phyloP scores from a whole-genome alignment of 2,113 vertebrate species.

The Neolamprologus sp. region DNA sequence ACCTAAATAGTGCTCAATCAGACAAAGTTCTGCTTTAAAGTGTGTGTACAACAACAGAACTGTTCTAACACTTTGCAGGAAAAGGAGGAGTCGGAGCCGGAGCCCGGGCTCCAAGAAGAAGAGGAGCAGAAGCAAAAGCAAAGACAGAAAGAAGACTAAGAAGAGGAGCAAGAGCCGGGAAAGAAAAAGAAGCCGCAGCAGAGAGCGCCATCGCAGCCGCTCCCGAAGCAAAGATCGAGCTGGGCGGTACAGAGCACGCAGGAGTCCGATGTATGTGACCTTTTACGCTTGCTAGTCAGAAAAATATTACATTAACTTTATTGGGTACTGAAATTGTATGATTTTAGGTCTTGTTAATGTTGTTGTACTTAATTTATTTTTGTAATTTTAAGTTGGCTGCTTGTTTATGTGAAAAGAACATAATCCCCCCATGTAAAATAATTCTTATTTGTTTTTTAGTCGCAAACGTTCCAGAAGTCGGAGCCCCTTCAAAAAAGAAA shows the following conservation, averaged over 20 bases:
- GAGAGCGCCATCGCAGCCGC: constrained; percentile 83
- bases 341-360: neutral
- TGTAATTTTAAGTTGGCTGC: neutral
- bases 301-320: neutral
- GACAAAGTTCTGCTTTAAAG: neutral
- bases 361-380: neutral
- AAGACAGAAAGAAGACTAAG: constrained; percentile 84
- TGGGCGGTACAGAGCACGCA: constrained; percentile 78
- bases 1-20: neutral
- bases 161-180: constrained; percentile 89
- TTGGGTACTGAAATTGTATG: neutral
- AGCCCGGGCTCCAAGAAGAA: constrained; percentile 83
- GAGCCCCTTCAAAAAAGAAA: constrained; percentile 94
- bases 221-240: constrained; percentile 86
- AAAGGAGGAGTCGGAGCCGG: constrained; percentile 84
- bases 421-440: neutral
- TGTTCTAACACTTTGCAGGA: constrained; percentile 66
- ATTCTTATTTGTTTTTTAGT: constrained; percentile 55
- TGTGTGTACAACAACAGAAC: neutral
- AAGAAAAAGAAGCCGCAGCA: constrained; percentile 85
- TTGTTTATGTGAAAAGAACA: neutral
- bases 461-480: constrained; percentile 86
- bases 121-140: constrained; percentile 87
- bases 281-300: neutral
- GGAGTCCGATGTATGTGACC: constrained; percentile 87